phyloP scores from a whole-genome alignment of 2,797 vertebrate genomes.

The Zalophus californianus region DNA sequence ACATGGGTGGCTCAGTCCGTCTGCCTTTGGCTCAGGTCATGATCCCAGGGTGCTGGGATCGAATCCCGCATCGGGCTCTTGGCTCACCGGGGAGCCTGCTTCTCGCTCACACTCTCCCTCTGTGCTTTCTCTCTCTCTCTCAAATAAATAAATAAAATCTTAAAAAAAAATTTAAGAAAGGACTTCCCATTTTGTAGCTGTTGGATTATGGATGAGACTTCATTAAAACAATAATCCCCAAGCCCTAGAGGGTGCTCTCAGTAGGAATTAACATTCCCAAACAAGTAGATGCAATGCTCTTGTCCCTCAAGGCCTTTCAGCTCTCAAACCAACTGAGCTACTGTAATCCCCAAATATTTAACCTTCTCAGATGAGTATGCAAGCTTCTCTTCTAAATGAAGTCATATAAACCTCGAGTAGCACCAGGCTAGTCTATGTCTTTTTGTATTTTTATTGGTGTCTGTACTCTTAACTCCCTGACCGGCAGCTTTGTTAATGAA shows the following conservation, averaged over 20 bases:
- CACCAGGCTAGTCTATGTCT: background rate
- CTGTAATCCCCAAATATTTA: conserved; percentile 6
- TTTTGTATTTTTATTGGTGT: conserved; percentile 49
- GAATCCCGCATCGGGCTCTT: too few species aligned
- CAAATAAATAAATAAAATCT: too few species aligned
- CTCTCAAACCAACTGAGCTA: background rate
- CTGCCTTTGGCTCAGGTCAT: too few species aligned
- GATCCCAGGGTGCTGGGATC: too few species aligned
- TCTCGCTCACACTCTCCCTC: too few species aligned
- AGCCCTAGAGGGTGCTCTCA: background rate
- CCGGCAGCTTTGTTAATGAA: conserved; percentile 44
- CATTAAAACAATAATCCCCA: background rate
- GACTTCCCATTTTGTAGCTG: background rate
- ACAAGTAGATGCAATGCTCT: background rate
- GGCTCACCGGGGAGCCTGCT: too few species aligned
- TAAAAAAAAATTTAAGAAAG: background rate
- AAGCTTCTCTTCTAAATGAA: conserved; percentile 19
- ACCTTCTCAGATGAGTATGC: background rate
- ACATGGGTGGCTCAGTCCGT: too few species aligned
- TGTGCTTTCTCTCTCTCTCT: too few species aligned
- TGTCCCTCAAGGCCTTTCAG: background rate
- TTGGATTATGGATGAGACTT: conserved; percentile 50
- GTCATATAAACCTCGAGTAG: background rate
- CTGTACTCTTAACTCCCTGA: background rate
- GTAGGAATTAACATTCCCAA: conserved; percentile 15